phyloP scores from a whole-genome alignment of 2,888 invertebrate genomes.

The Celastrina argiolus region DNA sequence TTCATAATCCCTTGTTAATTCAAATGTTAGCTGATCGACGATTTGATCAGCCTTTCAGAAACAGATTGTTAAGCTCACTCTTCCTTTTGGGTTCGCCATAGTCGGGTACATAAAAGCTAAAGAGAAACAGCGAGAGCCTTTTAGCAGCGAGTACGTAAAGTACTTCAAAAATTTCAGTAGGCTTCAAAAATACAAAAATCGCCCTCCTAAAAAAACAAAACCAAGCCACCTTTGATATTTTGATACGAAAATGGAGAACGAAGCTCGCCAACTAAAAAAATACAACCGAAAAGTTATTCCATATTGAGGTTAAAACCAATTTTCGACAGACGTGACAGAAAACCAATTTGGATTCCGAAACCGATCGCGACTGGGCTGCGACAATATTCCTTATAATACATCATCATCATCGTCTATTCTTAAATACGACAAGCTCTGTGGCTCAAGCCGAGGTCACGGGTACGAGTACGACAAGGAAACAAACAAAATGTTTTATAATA shows the following conservation, averaged over 20 bases:
- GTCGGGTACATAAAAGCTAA: not conserved
- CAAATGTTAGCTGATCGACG: no score
- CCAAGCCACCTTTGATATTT: constrained; percentile 6
- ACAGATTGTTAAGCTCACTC: no score
- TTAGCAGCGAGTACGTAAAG: not conserved
- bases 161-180: not conserved
- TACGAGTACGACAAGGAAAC: no score
- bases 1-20: no score
- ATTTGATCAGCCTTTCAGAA: no score
- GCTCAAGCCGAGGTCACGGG: no score
- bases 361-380: constrained; percentile 20
- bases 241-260: constrained; percentile 16
- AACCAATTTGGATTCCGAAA: constrained; percentile 32
- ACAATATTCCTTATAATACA: constrained; percentile 9
- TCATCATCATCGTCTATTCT: not conserved
- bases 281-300: constrained; percentile 35
- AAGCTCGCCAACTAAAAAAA: constrained; percentile 15
- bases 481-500: no score
- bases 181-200: constrained; percentile 13
- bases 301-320: constrained; percentile 66
- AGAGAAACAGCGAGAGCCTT: not conserved
- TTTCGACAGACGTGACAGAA: constrained; percentile 45
- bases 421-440: no score
- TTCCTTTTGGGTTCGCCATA: no score
- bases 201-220: not conserved